Evolutionary conservation across 2,797 vertebrate genomes (phyloP).

Genomic region (Macropus fuliginosus): DNA sequence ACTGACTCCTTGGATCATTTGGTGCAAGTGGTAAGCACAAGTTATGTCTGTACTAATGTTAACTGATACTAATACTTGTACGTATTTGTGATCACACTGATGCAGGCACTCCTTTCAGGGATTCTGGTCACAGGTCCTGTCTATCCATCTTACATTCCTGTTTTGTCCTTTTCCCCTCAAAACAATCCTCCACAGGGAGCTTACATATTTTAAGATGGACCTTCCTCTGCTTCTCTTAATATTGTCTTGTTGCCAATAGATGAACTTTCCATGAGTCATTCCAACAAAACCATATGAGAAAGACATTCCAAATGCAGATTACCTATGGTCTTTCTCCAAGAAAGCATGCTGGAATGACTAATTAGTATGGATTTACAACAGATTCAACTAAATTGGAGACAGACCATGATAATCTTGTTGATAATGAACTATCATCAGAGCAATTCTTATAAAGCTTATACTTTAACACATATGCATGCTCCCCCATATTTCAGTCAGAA

Average conservation of each 20-base stretch:
- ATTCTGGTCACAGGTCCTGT: not conserved
- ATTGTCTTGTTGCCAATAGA: not conserved
- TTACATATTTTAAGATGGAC: not conserved
- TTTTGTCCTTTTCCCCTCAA: not conserved
- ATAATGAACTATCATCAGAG: not conserved
- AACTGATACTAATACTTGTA: not conserved
- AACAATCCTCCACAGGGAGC: not conserved
- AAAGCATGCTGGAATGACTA: not conserved
- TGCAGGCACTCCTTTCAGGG: not conserved
- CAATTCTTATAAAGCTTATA: not conserved
- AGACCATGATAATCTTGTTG: not conserved
- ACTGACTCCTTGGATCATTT: not conserved
- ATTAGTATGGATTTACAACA: not conserved
- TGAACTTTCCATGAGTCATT: not conserved
- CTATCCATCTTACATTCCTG: not conserved
- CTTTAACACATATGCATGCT: not conserved
- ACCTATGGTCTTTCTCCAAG: not conserved
- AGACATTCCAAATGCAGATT: not conserved
- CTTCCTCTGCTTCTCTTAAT: not conserved
- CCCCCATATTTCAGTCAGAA: not conserved
- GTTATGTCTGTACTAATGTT: not conserved
- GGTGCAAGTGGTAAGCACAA: not conserved
- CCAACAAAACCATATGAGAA: not conserved
- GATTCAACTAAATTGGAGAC: not conserved
- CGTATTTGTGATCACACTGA: not conserved